phyloP scores from a whole-genome alignment of 1,140 invertebrate species.

The Neotoxoptera formosana region DNA sequence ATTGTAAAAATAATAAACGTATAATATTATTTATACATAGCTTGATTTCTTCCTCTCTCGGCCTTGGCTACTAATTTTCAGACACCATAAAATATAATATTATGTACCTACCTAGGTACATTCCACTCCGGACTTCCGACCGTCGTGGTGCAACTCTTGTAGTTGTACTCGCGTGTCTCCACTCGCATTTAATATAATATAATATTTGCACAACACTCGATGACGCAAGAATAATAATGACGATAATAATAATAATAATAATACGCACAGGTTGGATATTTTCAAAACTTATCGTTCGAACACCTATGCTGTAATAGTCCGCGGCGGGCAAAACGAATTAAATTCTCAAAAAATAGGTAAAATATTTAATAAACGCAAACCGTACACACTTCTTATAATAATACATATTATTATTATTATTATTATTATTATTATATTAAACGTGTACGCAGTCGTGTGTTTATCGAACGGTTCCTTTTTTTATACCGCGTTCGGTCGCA shows the following conservation, averaged over 20 bases:
- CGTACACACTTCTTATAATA: not conserved
- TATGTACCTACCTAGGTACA: not conserved
- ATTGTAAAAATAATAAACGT: no score
- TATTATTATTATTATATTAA: no score
- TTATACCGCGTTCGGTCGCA: slow-evolving; percentile 11
- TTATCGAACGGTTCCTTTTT: slow-evolving; percentile 35
- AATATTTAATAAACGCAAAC: not conserved
- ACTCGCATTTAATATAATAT: no score
- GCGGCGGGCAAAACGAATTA: not conserved
- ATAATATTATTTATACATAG: no score
- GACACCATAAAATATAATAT: no score
- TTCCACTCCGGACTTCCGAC: not conserved
- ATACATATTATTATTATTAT: not conserved
- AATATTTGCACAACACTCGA: not conserved
- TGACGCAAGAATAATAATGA: not conserved
- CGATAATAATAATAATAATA: not conserved
- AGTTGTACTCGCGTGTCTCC: no score
- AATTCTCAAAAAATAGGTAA: not conserved
- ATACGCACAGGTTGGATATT: not conserved
- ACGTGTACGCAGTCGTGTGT: not conserved
- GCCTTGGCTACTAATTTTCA: not conserved
- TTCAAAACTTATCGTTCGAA: not conserved
- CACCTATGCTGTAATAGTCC: not conserved
- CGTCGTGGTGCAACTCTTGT: no score
- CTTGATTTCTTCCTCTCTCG: not conserved